Evolutionary conservation across 2,113 vertebrate genomes (phyloP).

Genomic region (Hippocampus mohnikei): DNA sequence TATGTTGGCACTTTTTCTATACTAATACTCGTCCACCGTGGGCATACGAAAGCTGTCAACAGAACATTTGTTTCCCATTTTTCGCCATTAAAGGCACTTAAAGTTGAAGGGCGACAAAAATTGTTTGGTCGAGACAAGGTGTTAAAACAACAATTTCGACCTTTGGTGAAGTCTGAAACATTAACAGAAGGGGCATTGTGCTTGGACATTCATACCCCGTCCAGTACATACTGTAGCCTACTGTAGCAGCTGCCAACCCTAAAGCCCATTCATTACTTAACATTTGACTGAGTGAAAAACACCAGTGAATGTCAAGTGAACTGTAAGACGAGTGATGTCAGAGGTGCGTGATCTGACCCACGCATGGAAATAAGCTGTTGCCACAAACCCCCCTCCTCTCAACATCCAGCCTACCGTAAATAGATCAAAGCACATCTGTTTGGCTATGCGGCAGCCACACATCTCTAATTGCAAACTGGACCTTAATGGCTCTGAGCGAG

Average conservation of each 20-base stretch:
- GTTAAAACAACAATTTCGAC: conserved; percentile 75
- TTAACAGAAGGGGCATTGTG: conserved; percentile 69
- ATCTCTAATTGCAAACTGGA: conserved; percentile 70
- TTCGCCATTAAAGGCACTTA: conserved; percentile 76
- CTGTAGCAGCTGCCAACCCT: conserved; percentile 13
- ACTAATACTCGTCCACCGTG: conserved; percentile 77
- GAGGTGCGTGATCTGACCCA: conserved; percentile 64
- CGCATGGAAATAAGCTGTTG: conserved; percentile 57
- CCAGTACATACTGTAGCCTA: neutral
- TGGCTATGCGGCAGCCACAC: conserved; percentile 65
- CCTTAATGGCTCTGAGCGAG: conserved; percentile 65
- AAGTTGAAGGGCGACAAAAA: conserved; percentile 35
- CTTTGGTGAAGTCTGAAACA: conserved; percentile 66
- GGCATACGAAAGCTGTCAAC: conserved; percentile 79
- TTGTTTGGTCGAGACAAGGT: conserved; percentile 62
- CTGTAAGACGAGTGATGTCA: conserved; percentile 60
- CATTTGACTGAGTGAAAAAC: conserved; percentile 39
- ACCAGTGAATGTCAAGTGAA: conserved; percentile 62
- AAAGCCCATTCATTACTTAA: conserved; percentile 37
- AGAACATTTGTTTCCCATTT: conserved; percentile 81
- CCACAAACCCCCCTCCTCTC: conserved; percentile 13
- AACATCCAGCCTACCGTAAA: conserved; percentile 59
- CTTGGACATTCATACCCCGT: conserved; percentile 16
- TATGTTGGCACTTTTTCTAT: conserved; percentile 75
- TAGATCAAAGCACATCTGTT: conserved; percentile 77